phyloP scores from a whole-genome alignment of 2,888 invertebrate genomes.

The Trachelus stipa region DNA sequence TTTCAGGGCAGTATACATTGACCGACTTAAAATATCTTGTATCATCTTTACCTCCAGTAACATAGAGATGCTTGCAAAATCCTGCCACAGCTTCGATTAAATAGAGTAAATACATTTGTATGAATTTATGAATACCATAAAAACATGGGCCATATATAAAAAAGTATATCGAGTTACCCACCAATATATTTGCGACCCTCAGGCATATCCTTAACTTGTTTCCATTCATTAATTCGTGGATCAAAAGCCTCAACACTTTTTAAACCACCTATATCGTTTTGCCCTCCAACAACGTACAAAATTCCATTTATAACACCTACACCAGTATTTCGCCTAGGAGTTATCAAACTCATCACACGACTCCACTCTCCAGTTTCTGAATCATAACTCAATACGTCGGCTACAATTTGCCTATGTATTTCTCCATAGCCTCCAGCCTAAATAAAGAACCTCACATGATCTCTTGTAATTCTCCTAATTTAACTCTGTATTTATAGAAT shows the following conservation, averaged over 20 bases:
- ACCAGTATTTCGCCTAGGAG: slow-evolving; percentile 89
- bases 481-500: too few relatives aligned
- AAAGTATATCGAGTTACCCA: slow-evolving; percentile 40
- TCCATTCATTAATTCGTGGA: slow-evolving; percentile 82
- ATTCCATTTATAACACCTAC: slow-evolving; percentile 91
- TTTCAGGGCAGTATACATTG: slow-evolving; percentile 91
- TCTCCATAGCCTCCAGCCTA: slow-evolving; percentile 95
- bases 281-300: slow-evolving; percentile 94
- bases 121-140: neutral
- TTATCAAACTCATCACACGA: slow-evolving; percentile 87
- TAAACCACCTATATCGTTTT: slow-evolving; percentile 93
- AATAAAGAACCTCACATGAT: neutral
- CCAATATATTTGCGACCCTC: slow-evolving; percentile 94
- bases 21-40: slow-evolving; percentile 91
- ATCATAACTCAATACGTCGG: slow-evolving; percentile 90
- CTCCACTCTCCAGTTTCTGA: slow-evolving; percentile 87
- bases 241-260: slow-evolving; percentile 94
- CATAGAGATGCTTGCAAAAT: slow-evolving; percentile 85
- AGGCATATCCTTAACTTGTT: slow-evolving; percentile 85
- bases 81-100: slow-evolving; percentile 79
- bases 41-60: slow-evolving; percentile 97
- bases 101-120: neutral
- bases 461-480: neutral
- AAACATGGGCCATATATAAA: neutral
- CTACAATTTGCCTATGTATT: slow-evolving; percentile 82